Evolutionary conservation across 1,140 invertebrate species (phyloP), one percentile per base, ranked within the genome.

Genomic region (Dufourea novaeangliae): DNA sequence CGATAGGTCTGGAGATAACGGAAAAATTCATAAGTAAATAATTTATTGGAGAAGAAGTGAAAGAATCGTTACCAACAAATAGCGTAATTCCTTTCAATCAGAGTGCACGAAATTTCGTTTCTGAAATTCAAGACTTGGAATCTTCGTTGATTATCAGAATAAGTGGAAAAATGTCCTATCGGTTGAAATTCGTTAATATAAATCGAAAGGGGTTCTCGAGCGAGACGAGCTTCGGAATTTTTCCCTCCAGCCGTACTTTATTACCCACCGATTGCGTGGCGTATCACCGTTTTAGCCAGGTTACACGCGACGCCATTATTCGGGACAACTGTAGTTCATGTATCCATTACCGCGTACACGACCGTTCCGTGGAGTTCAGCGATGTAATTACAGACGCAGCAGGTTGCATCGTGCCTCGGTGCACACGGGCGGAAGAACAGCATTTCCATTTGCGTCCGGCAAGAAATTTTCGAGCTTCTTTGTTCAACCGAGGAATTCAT

Each of bases 261-360:
- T 75, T 44, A n/a, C 41, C 61, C 34, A 44, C 37, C 62, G 70
- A n/a, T n/a, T 12, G 59, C 74, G 32, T 37, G 62, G 68, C 56
- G 56, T 79, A 79, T 75, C 74, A 66, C 46, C 71, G 56, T 75
- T 79, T 75, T 76, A 59, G 56, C 44, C 62, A 56, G 78, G 59
- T 76, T 79, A 79, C 46, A 41, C 73, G 59, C 69, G 78, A 77
- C 76, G 52, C 78, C 59, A 80, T 77, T 80, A 80, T 61, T 56
- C 59, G 66, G 46, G 69, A 80, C 78, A 80, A 80, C 59, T 70
- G 73, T 62, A 80, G 39, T 64, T 70, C 74, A 27, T 62, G 66
- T 77, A 77, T 80, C 78, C 78, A 80, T 80, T 83, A 83, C 57
- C 80, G 67, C 57, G 75, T 82, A 78, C 74, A 83, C 12, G 78